Conservation (phyloP, 2,797 vertebrate genomes). For the Gymnocypris eckloni region DNA sequence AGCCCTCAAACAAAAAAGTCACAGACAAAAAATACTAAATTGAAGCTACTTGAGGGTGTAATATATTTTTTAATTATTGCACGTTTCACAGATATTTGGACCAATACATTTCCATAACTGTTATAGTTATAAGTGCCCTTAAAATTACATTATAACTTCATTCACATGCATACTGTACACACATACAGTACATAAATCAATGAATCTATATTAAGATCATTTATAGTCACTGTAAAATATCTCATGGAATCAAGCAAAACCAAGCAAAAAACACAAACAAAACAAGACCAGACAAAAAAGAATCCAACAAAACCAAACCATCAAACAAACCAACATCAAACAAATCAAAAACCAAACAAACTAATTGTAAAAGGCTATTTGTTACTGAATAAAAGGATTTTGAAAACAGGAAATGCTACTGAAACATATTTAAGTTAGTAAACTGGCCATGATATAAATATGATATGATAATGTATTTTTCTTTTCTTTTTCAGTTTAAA, state of each 20-base stretch:
- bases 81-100: background rate
- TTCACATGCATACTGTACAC: background rate
- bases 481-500: conserved; percentile 55
- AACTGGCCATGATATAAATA: background rate
- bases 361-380: background rate
- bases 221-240: background rate
- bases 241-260: background rate
- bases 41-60: background rate
- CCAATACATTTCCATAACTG: background rate
- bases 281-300: no score
- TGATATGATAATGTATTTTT: background rate
- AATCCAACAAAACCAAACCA: background rate
- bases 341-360: background rate
- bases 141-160: background rate
- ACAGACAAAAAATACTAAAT: background rate
- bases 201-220: background rate
- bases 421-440: background rate
- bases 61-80: background rate
- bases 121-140: background rate
- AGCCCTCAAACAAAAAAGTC: background rate
- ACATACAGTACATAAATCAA: no score
- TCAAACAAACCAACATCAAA: background rate
- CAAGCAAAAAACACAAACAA: background rate
- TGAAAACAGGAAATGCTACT: background rate
- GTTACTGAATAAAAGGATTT: background rate